Base-by-base conservation (phyloP, 2,113 vertebrate genomes). In the Pica pica region DNA sequence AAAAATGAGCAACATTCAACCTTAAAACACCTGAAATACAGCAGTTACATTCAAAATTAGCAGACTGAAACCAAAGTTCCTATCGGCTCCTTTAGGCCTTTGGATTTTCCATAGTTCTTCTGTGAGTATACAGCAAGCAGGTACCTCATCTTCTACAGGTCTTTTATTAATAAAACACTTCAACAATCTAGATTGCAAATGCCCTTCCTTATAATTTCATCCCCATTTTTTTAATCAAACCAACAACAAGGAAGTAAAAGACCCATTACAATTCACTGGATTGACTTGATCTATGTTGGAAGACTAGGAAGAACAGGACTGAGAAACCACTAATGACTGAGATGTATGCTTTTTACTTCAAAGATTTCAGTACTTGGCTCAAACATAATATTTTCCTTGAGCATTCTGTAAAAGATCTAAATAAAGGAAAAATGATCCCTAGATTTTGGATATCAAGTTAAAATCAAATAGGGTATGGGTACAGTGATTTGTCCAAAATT, bases 21-120 rank as follows among this genome's bases (percentile, higher is more conserved):
- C 41, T 90, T 33, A 76, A 59, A 94, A 93, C 44, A 84, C n/a
- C n/a, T 42, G 44, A 90, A 97, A 65, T 90, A 52, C 35, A 77
- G 49, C 44, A 67, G 49, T 79, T 69, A 88, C 49, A 88, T 88
- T 49, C 64, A 95, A 90, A 94, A 68, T 27, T 81, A 68, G 56
- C 10, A 74, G 53, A 61, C 1, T 55, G 63, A 85, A 80, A 71
- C 11, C 20, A 49, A 81, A 85, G 19, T 50, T 85, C 28, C 27
- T 52, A 39, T 37, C 16, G 77, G 16, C 24, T 56, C 24, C 70
- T 71, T 69, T 65, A 68, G 26, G 27, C 14, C 26, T 64, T 79
- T 49, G 19, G 20, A 76, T 73, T 80, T 17, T 55, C 44, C 52
- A 3, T 19, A 42, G 68, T 85, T 86, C 7, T 2, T 11, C 30